phyloP scores from a whole-genome alignment of 2,888 invertebrate species.

The Drosophila siamana region DNA sequence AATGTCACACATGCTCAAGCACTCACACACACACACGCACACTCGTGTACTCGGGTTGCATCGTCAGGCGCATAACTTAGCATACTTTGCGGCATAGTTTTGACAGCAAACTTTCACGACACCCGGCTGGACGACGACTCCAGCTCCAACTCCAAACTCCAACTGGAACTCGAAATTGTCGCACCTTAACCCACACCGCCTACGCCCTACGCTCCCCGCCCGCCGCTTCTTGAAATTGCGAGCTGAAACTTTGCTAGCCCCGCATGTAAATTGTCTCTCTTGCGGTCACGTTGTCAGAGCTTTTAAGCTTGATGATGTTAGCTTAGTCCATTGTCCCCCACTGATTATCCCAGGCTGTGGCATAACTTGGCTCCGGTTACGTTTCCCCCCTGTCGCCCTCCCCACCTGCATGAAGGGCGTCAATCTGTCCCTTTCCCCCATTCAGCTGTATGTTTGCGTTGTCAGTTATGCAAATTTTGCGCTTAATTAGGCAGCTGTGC shows the following conservation, averaged over 20 bases:
- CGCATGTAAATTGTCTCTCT: constrained; percentile 63
- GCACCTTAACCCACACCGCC: constrained; percentile 34
- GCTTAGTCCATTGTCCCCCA: constrained; percentile 59
- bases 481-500: constrained; percentile 54
- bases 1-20: constrained; percentile 55
- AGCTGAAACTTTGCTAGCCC: constrained; percentile 25
- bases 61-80: constrained; percentile 67
- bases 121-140: constrained; percentile 48
- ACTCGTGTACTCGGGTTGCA: constrained; percentile 36
- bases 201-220: background rate
- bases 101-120: constrained; percentile 64
- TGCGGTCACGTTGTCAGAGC: constrained; percentile 57
- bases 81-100: constrained; percentile 76
- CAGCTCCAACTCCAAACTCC: background rate
- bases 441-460: constrained; percentile 26
- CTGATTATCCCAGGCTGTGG: constrained; percentile 58
- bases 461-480: constrained; percentile 57
- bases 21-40: constrained; percentile 4
- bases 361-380: constrained; percentile 19
- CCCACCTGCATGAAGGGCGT: background rate
- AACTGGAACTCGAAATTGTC: constrained; percentile 36
- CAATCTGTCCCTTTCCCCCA: background rate
- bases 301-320: constrained; percentile 62
- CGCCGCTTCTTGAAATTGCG: background rate
- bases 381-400: background rate